A percentile compares a stretch with the other conserved stretches of the same genome.
These are phyloP conservation scores for Drosophila lacertosa DNA, from an alignment of 1,140 invertebrate species.

Conservation along the genomic window DNA sequence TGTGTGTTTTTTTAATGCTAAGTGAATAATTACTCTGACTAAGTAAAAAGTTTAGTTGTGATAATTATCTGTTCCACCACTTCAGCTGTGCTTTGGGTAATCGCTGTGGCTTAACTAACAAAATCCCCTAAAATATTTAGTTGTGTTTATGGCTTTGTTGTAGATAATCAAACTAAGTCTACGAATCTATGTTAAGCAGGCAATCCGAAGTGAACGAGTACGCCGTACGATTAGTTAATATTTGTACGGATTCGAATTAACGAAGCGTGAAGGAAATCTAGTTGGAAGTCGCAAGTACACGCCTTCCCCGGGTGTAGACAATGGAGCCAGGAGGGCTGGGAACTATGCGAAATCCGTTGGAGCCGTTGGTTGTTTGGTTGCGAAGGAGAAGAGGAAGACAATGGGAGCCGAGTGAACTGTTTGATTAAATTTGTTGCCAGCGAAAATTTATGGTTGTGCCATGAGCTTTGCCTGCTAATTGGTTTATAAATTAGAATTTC, in stretches of 20 bases:
- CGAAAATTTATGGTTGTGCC: conserved; percentile 52
- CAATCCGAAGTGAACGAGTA: conserved; percentile 10
- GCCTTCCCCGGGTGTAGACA: conserved; percentile 7
- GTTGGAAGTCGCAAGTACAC: conserved; percentile 26
- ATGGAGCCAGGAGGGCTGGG: background rate
- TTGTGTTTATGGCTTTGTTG: conserved; percentile 8
- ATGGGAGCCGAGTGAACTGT: conserved; percentile 33
- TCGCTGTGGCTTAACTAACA: background rate
- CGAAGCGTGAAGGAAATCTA: conserved; percentile 55
- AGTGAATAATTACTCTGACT: background rate
- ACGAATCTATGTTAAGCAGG: conserved; percentile 23
- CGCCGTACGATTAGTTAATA: conserved; percentile 30
- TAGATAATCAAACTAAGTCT: conserved; percentile 36
- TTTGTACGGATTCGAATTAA: conserved; percentile 49
- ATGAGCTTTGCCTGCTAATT: conserved; percentile 64
- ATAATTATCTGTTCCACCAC: background rate
- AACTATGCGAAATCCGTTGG: background rate
- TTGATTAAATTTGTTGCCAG: conserved; percentile 63
- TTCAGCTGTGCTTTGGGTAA: background rate
- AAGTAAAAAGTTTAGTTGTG: background rate
- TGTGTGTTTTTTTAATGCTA: background rate
- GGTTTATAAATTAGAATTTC: conserved; percentile 70
- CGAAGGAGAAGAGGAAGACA: background rate
- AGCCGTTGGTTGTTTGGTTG: no score
- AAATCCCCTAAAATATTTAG: conserved; percentile 22